phyloP scores from a whole-genome alignment of 2,888 invertebrate genomes.

The Callinectes sapidus region DNA sequence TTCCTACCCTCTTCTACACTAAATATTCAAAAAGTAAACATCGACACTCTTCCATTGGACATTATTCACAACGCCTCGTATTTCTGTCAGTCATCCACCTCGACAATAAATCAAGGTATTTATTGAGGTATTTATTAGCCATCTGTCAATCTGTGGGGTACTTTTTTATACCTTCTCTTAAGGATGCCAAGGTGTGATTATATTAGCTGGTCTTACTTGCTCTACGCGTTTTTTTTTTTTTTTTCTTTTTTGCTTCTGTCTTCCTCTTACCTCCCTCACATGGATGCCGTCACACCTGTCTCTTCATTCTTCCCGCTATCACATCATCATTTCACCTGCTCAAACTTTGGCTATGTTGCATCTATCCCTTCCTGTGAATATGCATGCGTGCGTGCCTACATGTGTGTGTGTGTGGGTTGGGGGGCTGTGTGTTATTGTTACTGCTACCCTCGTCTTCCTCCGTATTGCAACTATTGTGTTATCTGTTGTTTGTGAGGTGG shows the following conservation, averaged over 20 bases:
- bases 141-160: not conserved
- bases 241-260: not conserved
- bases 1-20: not conserved
- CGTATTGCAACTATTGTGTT: not conserved
- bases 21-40: too few species aligned
- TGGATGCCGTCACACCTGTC: constrained; percentile 24
- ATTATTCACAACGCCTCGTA: not conserved
- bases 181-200: not conserved
- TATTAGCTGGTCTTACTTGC: not conserved
- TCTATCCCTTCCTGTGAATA: not conserved
- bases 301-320: not conserved
- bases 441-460: not conserved
- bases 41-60: not conserved
- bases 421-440: not conserved
- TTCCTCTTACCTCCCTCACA: not conserved
- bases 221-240: not conserved
- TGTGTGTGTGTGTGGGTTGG: too few species aligned
- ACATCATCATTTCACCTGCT: not conserved
- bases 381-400: too few species aligned
- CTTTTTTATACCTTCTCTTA: not conserved
- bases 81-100: not conserved
- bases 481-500: too few species aligned
- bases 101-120: not conserved
- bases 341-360: not conserved
- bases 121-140: not conserved